phyloP scores from a whole-genome alignment of 2,113 vertebrate genomes.

The Gymnarchus niloticus region DNA sequence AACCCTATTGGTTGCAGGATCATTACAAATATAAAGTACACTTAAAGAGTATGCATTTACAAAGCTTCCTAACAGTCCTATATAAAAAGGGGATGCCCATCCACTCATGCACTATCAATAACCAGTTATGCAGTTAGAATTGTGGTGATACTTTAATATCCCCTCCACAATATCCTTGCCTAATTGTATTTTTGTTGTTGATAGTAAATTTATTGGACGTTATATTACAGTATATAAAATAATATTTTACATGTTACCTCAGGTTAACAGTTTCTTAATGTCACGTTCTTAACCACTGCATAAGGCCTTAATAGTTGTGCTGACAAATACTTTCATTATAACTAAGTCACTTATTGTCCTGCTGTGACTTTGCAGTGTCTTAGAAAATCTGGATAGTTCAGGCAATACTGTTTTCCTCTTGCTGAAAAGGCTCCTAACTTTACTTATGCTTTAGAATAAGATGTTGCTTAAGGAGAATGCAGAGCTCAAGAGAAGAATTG shows the following conservation, averaged over 20 bases:
- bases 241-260: not conserved
- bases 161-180: not conserved
- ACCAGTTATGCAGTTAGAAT: not conserved
- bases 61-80: not conserved
- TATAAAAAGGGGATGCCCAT: not conserved
- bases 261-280: not conserved
- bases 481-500: conserved; percentile 53
- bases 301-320: not conserved
- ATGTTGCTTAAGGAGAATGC: conserved; percentile 58
- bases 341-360: not conserved
- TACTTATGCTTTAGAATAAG: conserved; percentile 53
- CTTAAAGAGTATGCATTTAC: not conserved
- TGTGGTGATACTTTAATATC: not conserved
- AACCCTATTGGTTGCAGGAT: not conserved
- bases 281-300: not conserved
- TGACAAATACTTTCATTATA: not conserved
- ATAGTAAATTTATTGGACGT: not conserved
- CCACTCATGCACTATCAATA: not conserved
- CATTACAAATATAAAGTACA: not conserved
- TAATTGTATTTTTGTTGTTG: not conserved
- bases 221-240: not conserved
- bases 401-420: no score
- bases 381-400: not conserved
- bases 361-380: not conserved
- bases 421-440: not conserved